Base-by-base conservation (phyloP, 1,140 invertebrate genomes). In the Babylonia areolata region DNA sequence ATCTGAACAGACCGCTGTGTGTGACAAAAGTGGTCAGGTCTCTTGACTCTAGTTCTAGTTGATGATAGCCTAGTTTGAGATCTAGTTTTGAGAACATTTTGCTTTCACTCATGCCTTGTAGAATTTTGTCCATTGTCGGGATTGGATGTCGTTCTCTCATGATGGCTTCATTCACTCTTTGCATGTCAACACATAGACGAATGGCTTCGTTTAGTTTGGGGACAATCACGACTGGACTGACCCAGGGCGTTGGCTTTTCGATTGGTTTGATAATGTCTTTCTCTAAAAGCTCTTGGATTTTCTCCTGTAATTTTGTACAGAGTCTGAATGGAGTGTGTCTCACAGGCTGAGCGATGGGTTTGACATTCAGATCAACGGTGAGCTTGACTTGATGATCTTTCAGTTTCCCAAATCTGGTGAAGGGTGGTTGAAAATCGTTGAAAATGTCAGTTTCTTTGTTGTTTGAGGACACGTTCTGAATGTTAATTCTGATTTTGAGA, bases 121-220 rank as follows among this genome's bases (percentile, higher is more conserved):
- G 31, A 28, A 71, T 11, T 54, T 92, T 88, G 78, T 92, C 90
- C 1, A 89, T 82, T 46, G 90, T 93, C 15, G 92, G 91, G n/a
- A 90, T 91, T 15, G 89, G 86, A 80, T 92, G 88, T 77, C 92
- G 81, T 85, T 92, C 91, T 11, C 91, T 54, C 17, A 82, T 51
- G 15, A 93, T 88, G 15, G 92, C 91, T 64, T 81, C 75, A 79
- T 93, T 93, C 1, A 89, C 89, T 84, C 84, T 12, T 77, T 90
- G 75, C 88, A 92, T 91, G 75, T 93, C 92, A 23, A 93, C 85
- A 86, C 92, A 93, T 3, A 93, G 46, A 39, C 90, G 54, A 15
- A 94, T 89, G 23, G 90, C 91, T 20, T 85, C 87, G 35, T 86
- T 85, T 37, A 80, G 77, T 75, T 91, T 93, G 37, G 90, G 91